phyloP scores from a whole-genome alignment of 37 sponge, comb jelly and placozoan genomes.

The Amphimedon queenslandica region DNA sequence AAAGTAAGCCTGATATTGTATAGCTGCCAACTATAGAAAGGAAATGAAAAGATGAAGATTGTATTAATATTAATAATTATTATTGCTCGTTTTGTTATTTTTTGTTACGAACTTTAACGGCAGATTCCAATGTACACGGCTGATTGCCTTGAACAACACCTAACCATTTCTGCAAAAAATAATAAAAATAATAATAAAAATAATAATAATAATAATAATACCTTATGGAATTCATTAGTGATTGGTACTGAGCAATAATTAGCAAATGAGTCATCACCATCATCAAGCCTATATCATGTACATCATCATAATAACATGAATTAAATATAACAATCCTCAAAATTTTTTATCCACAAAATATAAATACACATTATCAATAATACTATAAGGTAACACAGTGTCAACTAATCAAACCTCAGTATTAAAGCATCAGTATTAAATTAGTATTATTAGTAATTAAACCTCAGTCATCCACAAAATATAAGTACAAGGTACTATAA shows the following conservation, averaged over 20 bases:
- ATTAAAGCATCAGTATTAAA: too few relatives aligned
- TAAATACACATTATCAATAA: too few relatives aligned
- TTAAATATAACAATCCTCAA: too few relatives aligned
- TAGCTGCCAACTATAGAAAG: slow-evolving; percentile 44
- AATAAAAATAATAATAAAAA: background rate
- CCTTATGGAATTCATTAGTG: slow-evolving; percentile 17
- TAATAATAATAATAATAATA: background rate
- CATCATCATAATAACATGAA: background rate
- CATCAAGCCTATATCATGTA: slow-evolving; percentile 2
- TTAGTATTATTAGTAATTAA: too few relatives aligned
- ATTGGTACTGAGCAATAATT: background rate
- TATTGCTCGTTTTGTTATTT: background rate
- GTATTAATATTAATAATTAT: too few relatives aligned
- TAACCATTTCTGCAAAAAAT: slow-evolving; percentile 45
- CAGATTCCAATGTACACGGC: slow-evolving; percentile 53
- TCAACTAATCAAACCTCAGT: too few relatives aligned
- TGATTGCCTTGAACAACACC: slow-evolving; percentile 61
- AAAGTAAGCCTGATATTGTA: slow-evolving; percentile 82
- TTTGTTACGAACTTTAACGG: slow-evolving; percentile 34
- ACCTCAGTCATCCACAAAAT: background rate
- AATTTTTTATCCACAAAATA: too few relatives aligned
- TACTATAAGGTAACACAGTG: too few relatives aligned
- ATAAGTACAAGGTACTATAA: background rate
- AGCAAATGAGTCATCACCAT: background rate
- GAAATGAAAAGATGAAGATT: slow-evolving; percentile 1